Conservation (phyloP, 1,140 invertebrate genomes). For the Macrosteles quadrilineatus region DNA sequence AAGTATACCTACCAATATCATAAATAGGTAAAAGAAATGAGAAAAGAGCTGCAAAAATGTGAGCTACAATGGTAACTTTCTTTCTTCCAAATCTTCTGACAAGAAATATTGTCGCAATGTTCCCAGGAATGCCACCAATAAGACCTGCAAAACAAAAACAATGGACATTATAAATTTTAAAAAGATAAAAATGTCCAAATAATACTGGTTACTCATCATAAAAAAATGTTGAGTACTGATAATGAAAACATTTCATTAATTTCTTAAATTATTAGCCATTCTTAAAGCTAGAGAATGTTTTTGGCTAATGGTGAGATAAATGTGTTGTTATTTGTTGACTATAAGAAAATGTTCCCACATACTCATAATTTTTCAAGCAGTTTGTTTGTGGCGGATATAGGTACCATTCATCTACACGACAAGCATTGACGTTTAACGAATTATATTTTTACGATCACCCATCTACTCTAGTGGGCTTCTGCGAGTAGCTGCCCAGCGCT, state of each 20-base stretch:
- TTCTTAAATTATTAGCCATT: no score
- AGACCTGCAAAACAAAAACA: slow-evolving; percentile 32
- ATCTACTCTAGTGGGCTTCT: no score
- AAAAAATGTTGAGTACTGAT: background rate
- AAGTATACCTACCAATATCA: slow-evolving; percentile 20
- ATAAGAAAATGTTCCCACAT: no score
- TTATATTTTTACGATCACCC: no score
- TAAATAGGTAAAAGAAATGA: slow-evolving; percentile 16
- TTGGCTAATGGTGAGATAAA: no score
- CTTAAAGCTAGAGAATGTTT: no score
- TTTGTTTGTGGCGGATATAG: no score
- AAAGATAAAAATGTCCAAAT: background rate
- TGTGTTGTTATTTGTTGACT: no score
- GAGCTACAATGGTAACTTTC: slow-evolving; percentile 28
- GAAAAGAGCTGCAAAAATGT: slow-evolving; percentile 25
- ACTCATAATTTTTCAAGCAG: no score
- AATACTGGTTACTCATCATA: background rate
- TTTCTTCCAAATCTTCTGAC: slow-evolving; percentile 34
- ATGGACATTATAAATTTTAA: background rate
- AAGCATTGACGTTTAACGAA: no score
- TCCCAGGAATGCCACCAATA: slow-evolving; percentile 33
- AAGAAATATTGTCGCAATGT: slow-evolving; percentile 30
- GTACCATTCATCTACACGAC: no score
- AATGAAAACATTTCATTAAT: background rate
- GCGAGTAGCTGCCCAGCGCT: no score